phyloP scores from a whole-genome alignment of 2,797 vertebrate species.

The Mionectes olivaceus region DNA sequence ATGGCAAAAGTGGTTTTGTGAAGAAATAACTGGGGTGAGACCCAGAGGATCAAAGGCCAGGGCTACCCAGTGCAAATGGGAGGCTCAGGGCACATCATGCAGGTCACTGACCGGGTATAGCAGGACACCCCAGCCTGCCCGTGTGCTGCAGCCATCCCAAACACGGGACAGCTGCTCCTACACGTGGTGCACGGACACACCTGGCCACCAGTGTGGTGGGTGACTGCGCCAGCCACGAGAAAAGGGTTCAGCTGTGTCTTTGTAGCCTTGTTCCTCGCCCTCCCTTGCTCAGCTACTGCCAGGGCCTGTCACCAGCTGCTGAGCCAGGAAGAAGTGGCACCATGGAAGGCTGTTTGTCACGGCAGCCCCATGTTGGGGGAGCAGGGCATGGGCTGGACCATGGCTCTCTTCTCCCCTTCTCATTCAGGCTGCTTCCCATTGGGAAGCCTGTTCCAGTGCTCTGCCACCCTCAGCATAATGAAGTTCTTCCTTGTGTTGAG shows the following conservation, averaged over 20 bases:
- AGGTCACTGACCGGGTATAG: accelerated
- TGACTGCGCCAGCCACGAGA: accelerated
- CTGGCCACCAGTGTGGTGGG: accelerated
- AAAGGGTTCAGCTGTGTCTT: background rate
- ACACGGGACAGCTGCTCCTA: background rate
- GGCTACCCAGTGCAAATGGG: accelerated
- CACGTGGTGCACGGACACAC: accelerated
- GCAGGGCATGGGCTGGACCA: accelerated
- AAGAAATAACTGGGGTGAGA: background rate
- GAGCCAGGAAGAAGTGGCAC: background rate
- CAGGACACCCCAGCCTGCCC: background rate
- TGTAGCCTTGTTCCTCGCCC: background rate
- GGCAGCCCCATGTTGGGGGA: accelerated
- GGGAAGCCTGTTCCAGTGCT: background rate
- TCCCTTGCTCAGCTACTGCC: background rate
- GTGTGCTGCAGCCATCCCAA: accelerated
- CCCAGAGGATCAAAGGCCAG: background rate
- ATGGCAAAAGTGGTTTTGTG: background rate
- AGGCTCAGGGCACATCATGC: accelerated
- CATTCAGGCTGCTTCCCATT: accelerated
- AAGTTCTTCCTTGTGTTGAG: background rate
- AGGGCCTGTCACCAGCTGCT: background rate
- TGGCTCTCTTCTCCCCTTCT: too few species aligned
- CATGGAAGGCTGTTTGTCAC: accelerated
- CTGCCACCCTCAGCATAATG: accelerated